phyloP scores from a whole-genome alignment of 2,888 invertebrate genomes.

The Baronia brevicornis region DNA sequence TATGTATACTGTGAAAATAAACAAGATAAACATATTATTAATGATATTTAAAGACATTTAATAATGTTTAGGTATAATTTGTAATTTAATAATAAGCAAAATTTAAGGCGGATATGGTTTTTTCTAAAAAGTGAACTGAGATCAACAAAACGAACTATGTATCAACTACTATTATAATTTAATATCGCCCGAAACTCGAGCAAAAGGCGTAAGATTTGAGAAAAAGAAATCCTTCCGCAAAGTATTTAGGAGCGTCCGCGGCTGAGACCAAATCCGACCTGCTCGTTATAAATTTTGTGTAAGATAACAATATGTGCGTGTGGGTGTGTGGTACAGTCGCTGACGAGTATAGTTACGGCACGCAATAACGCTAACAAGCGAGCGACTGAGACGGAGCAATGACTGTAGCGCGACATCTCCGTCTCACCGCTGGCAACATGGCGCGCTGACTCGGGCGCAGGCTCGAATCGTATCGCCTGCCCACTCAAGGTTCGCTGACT shows the following conservation, averaged over 20 bases:
- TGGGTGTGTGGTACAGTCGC: conserved; percentile 69
- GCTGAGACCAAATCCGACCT: conserved; percentile 56
- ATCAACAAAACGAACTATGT: conserved; percentile 49
- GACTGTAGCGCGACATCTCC: conserved; percentile 44
- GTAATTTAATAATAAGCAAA: too few species aligned
- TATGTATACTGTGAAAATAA: too few species aligned
- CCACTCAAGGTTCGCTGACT: conserved; percentile 79
- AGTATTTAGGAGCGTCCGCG: conserved; percentile 69
- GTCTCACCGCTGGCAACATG: conserved; percentile 63
- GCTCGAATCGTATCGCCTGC: conserved; percentile 78
- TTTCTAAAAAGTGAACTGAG: conserved; percentile 50
- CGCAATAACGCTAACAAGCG: conserved; percentile 76
- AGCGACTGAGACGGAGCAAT: conserved; percentile 41
- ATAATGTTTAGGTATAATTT: too few species aligned
- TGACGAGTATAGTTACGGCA: conserved; percentile 74
- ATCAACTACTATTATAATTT: conserved; percentile 50
- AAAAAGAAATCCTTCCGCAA: conserved; percentile 64
- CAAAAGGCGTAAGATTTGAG: conserved; percentile 43
- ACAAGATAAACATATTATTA: too few species aligned
- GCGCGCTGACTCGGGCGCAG: conserved; percentile 78
- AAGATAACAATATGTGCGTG: conserved; percentile 72
- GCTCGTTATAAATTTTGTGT: conserved; percentile 73
- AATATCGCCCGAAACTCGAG: conserved; percentile 44
- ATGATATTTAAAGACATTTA: too few species aligned
- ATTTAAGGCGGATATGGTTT: conserved; percentile 39